Conservation (phyloP, 2,113 vertebrate genomes). For the Brachypodius melanocephalos region DNA sequence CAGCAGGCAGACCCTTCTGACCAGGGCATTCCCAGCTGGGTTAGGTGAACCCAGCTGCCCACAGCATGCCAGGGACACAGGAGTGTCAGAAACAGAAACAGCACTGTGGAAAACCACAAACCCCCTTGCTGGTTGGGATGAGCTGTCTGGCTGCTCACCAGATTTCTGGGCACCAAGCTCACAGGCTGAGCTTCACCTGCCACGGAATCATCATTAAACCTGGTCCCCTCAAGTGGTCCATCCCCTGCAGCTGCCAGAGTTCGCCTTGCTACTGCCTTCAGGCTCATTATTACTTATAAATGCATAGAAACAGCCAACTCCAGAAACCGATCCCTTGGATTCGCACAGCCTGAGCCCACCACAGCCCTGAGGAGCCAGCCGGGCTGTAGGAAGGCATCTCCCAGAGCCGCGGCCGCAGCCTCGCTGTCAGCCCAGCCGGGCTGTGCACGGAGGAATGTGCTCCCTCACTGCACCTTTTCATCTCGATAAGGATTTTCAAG, state of each 20-base stretch:
- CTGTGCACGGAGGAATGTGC: background rate
- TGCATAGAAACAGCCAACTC: accelerated
- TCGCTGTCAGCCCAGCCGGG: background rate
- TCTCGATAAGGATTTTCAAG: slow-evolving; percentile 61
- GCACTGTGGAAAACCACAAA: background rate
- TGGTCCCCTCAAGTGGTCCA: background rate
- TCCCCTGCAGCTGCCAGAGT: background rate
- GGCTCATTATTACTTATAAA: background rate
- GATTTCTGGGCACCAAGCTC: background rate
- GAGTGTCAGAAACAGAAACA: background rate
- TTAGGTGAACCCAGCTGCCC: accelerated
- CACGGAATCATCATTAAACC: background rate
- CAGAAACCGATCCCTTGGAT: background rate
- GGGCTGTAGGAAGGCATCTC: background rate
- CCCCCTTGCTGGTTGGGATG: background rate
- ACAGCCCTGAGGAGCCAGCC: accelerated
- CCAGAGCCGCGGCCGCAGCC: background rate
- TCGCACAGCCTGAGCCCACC: accelerated
- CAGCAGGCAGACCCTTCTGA: background rate
- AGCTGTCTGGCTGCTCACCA: background rate
- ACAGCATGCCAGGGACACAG: background rate
- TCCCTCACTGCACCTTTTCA: slow-evolving; percentile 49
- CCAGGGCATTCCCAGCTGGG: background rate
- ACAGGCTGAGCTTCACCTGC: background rate
- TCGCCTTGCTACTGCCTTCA: background rate